Evolutionary conservation across 2,113 vertebrate genomes (phyloP).

Genomic region (Polyodon spathula): DNA sequence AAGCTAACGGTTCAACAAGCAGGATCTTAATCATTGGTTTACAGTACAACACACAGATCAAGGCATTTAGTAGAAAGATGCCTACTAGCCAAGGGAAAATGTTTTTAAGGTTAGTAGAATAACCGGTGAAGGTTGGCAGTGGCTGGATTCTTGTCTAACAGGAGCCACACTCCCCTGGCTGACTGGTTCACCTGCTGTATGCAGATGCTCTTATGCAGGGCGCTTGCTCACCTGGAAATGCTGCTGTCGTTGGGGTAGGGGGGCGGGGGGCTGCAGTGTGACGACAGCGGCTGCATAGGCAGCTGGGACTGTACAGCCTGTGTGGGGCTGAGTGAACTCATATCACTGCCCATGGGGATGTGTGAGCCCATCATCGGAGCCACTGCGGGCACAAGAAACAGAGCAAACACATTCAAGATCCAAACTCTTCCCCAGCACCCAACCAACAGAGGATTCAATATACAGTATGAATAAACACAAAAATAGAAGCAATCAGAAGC

Average conservation of each 20-base stretch:
- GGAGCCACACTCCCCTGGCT: neutral
- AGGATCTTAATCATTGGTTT: too few species aligned
- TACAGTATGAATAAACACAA: neutral
- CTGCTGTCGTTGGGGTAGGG: constrained; percentile 98
- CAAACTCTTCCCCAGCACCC: constrained; percentile 27
- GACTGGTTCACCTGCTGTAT: constrained; percentile 3
- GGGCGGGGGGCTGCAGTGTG: constrained; percentile 96
- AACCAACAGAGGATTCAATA: neutral
- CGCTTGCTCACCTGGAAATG: constrained; percentile 85
- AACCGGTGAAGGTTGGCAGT: neutral
- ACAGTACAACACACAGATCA: too few species aligned
- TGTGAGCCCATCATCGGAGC: constrained; percentile 90
- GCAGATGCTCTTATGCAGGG: neutral
- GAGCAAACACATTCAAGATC: neutral
- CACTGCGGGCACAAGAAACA: constrained; percentile 69
- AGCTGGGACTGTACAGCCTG: constrained; percentile 84
- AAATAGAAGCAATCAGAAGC: too few species aligned
- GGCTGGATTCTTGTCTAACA: neutral
- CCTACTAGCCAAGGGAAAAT: too few species aligned
- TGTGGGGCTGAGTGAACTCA: constrained; percentile 92
- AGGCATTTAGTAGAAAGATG: too few species aligned
- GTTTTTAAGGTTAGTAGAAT: too few species aligned
- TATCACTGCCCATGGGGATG: constrained; percentile 88
- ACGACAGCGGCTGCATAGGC: constrained; percentile 83
- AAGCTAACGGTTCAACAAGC: too few species aligned